These are phyloP conservation scores for Amaurobius ferox DNA, from an alignment of 2,888 invertebrate species.

Conservation along the genomic window DNA sequence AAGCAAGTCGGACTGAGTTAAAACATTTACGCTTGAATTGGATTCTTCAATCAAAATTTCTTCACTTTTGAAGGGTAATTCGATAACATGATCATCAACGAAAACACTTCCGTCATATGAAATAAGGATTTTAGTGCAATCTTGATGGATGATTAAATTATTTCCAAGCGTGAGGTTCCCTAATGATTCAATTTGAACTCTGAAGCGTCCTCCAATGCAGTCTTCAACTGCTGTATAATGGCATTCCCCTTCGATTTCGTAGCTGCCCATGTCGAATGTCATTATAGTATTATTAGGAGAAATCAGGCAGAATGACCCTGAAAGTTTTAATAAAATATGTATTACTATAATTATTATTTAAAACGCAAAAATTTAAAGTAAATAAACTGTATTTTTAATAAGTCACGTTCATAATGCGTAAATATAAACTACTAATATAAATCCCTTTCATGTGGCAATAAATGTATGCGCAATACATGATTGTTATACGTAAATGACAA, in stretches of 20 bases:
- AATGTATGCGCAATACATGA: too few relatives aligned
- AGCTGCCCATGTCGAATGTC: conserved; percentile 25
- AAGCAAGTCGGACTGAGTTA: conserved; percentile 25
- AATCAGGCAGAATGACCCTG: conserved; percentile 48
- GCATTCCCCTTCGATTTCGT: conserved; percentile 23
- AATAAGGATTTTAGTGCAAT: conserved; percentile 18
- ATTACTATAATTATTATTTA: too few relatives aligned
- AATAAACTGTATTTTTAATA: too few relatives aligned
- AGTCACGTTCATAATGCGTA: too few relatives aligned
- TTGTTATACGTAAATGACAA: too few relatives aligned
- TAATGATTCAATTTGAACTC: conserved; percentile 11
- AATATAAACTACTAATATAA: too few relatives aligned
- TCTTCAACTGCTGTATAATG: conserved; percentile 53
- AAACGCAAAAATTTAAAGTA: too few relatives aligned
- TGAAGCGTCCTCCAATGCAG: conserved; percentile 40
- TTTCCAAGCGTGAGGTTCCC: background rate
- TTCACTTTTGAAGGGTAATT: conserved; percentile 17
- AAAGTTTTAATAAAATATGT: too few relatives aligned
- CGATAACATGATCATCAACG: conserved; percentile 5
- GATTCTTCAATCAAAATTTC: background rate
- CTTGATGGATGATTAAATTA: conserved; percentile 15
- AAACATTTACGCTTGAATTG: conserved; percentile 8
- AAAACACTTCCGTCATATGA: background rate
- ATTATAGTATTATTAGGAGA: conserved; percentile 23
- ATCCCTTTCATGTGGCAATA: too few relatives aligned